Evolutionary conservation across 2,888 invertebrate genomes (phyloP).

Genomic region (Xiphydria camelus): DNA sequence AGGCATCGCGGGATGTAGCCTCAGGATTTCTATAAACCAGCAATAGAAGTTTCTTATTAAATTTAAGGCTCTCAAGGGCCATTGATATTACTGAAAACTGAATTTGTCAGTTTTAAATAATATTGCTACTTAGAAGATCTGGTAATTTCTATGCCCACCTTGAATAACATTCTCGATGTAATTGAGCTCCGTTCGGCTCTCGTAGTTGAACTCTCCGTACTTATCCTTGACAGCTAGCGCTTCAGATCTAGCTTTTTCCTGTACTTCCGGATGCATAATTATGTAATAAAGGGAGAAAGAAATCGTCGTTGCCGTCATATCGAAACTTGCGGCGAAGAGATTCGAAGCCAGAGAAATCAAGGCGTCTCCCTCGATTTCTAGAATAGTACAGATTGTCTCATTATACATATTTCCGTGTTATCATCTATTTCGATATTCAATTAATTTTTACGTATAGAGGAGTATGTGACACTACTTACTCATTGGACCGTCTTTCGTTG

Average conservation of each 20-base stretch:
- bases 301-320: not conserved
- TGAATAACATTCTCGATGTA: not conserved
- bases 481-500: no score
- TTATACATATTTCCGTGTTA: no score
- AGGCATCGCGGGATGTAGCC: constrained; percentile 57
- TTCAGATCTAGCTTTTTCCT: not conserved
- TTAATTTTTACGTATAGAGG: no score
- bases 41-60: no score
- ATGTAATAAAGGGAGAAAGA: not conserved
- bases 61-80: not conserved
- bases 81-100: not conserved
- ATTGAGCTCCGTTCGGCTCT: not conserved
- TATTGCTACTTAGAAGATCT: no score
- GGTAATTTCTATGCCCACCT: no score
- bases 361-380: not conserved
- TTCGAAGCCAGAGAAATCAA: not conserved
- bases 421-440: no score
- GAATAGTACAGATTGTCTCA: no score
- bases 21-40: constrained; percentile 57
- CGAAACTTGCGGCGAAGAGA: not conserved
- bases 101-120: not conserved
- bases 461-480: not conserved
- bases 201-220: not conserved
- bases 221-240: not conserved
- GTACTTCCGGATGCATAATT: not conserved